Evolutionary conservation across 2,888 invertebrate species (phyloP).

Genomic region (Eilema griseolum): DNA sequence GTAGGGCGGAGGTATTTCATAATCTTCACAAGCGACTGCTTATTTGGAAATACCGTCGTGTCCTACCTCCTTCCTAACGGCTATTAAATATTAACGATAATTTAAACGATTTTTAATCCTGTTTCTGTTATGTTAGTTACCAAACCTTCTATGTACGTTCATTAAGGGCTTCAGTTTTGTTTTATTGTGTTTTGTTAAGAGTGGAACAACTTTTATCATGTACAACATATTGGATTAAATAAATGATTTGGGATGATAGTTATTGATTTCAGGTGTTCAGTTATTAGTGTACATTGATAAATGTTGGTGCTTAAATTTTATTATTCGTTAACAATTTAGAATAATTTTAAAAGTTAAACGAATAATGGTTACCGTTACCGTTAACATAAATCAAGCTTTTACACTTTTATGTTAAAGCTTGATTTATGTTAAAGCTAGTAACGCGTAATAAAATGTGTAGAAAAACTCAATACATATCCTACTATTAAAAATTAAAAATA

Average conservation of each 20-base stretch:
- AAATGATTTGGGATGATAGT: neutral
- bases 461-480: neutral
- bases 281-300: neutral
- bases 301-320: no score
- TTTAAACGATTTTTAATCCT: slow-evolving; percentile 43
- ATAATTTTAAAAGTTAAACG: no score
- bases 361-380: no score
- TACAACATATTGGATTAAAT: neutral
- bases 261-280: neutral
- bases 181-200: slow-evolving; percentile 46
- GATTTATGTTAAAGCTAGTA: neutral
- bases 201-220: slow-evolving; percentile 8
- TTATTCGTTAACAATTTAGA: no score
- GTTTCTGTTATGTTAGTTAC: slow-evolving; percentile 42
- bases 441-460: neutral
- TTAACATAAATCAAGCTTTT: no score
- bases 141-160: slow-evolving; percentile 39
- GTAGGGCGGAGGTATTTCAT: no score
- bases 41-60: no score
- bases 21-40: no score
- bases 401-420: neutral
- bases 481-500: neutral
- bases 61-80: no score
- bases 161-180: slow-evolving; percentile 34
- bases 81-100: slow-evolving; percentile 28